Evolutionary conservation across 2,797 vertebrate species (phyloP), one percentile per base, ranked within the genome.

Genomic region (Acrossocheilus fasciatus): DNA sequence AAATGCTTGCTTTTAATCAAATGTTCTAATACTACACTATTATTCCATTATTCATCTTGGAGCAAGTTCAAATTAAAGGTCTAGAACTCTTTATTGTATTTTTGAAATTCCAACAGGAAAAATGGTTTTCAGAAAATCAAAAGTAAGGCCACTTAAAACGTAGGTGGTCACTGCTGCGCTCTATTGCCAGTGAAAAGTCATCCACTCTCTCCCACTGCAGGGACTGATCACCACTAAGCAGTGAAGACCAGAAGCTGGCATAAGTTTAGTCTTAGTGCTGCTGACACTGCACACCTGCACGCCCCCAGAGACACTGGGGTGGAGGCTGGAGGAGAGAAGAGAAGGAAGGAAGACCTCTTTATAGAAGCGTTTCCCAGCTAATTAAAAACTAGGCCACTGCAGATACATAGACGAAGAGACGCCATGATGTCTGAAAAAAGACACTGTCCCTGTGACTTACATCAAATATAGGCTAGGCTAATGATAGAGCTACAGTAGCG

Each of bases 271-370:
- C 81, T 77, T 62, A 77, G 91, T 62, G 88, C 89, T 95, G 95
- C 94, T 95, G 95, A 95, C 92, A 93, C 90, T 92, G 94, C 94
- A 93, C 91, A 94, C 93, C 92, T 94, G 93, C 93, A 81, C 12
- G 54, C 81, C 92, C 89, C 91, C 89, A 81, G 90, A 88, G 88
- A 92, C 89, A 15, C 17, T 72, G 20, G 9, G 20, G 20, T 59
- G 9, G 23, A 59, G 23, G 9, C 57, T 59, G 70, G 69, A 78
- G 57, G 12, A 81, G 34, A 36, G 64, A 83, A 57, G 57, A 78
- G 81, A 69, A 83, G 64, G 59, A 34, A 82, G 91, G 85, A 88
- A 87, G 30, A 30, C 66, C 76, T 82, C 78, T 50, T 81, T 57
- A 68, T 43, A 78, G 50, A 69, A 70, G 80, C 84, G 0, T 83